phyloP scores from a whole-genome alignment of 2,888 invertebrate genomes.

The Pandemis heparana region DNA sequence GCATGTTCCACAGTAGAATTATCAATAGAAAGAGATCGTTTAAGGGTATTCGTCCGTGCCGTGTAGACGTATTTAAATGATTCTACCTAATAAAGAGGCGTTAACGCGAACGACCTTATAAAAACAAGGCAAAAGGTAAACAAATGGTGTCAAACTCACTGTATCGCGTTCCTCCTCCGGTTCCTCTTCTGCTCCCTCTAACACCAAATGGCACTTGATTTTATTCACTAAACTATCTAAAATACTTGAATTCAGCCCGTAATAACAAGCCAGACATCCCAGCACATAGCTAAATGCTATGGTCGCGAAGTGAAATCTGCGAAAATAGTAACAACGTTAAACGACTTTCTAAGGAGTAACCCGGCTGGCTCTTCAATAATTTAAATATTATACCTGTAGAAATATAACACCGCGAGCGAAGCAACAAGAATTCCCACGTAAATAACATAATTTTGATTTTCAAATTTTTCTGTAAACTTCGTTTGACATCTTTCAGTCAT shows the following conservation, averaged over 20 bases:
- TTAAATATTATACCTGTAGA: conserved; percentile 68
- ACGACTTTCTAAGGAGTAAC: conserved; percentile 41
- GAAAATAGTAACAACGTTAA: conserved; percentile 60
- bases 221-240: conserved; percentile 69
- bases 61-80: background rate
- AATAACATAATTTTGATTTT: conserved; percentile 81
- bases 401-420: conserved; percentile 72
- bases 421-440: conserved; percentile 71
- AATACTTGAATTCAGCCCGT: conserved; percentile 70
- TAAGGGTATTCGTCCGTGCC: background rate
- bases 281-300: conserved; percentile 78
- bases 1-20: background rate
- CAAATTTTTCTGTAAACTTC: conserved; percentile 77
- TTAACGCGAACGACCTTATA: conserved; percentile 20
- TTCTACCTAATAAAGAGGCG: conserved; percentile 31
- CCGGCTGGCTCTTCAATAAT: conserved; percentile 43
- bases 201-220: conserved; percentile 72
- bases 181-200: conserved; percentile 55
- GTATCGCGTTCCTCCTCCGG: conserved; percentile 55
- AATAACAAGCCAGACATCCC: conserved; percentile 83
- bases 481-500: conserved; percentile 85
- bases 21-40: background rate
- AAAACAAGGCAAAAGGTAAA: conserved; percentile 21
- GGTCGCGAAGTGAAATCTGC: conserved; percentile 79
- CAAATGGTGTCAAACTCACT: conserved; percentile 61